phyloP scores from a whole-genome alignment of 2,113 vertebrate species.

The Rostratula benghalensis region DNA sequence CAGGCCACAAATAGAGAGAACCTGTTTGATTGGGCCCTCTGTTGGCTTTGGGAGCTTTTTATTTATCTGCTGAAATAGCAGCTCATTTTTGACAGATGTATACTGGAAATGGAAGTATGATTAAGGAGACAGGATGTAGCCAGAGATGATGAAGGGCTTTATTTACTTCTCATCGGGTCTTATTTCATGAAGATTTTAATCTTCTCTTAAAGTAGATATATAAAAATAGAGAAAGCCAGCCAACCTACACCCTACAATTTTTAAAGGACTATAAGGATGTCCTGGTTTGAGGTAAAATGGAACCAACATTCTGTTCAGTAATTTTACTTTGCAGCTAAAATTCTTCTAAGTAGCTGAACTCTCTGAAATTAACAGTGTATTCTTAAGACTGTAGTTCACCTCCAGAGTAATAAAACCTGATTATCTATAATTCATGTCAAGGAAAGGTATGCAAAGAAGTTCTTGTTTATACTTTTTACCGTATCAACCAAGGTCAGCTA shows the following conservation, averaged over 20 bases:
- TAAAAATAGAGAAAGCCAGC: neutral
- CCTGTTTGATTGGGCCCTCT: neutral
- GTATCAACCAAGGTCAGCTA: neutral
- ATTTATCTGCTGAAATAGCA: neutral
- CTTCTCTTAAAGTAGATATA: neutral
- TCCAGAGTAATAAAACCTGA: neutral
- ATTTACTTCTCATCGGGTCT: slow-evolving; percentile 1
- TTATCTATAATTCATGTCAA: neutral
- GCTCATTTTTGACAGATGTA: neutral
- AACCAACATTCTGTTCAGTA: neutral
- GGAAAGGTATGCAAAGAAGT: neutral
- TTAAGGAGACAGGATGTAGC: neutral
- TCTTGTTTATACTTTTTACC: neutral
- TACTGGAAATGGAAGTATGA: neutral
- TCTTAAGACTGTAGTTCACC: neutral
- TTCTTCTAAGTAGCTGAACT: neutral
- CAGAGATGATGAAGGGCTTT: neutral
- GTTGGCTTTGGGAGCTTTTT: neutral
- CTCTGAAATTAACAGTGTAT: neutral
- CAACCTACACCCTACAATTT: neutral
- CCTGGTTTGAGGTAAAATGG: neutral
- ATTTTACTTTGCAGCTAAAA: neutral
- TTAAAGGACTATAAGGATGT: neutral
- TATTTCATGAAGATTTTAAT: neutral
- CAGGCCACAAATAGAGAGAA: neutral